A percentile compares a stretch with the other conserved stretches of the same genome.
Conservation (phyloP, 2,888 invertebrate genomes). For the Caenorhabditis wallacei region DNA sequence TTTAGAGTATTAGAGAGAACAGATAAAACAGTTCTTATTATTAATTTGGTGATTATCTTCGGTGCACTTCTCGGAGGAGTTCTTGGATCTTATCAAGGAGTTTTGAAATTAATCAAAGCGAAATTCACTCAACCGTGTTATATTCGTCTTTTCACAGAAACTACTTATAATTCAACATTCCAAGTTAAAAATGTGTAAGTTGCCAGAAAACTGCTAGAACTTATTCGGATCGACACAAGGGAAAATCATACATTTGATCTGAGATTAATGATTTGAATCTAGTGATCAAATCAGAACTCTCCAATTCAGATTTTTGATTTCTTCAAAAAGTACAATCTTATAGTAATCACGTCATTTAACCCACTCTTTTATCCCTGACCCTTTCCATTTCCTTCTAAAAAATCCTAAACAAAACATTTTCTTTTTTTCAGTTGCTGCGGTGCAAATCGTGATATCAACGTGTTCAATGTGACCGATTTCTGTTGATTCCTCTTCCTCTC, state of each 20-base stretch:
- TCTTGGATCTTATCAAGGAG: constrained; percentile 76
- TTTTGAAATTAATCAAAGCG: constrained; percentile 73
- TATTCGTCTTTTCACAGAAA: constrained; percentile 66
- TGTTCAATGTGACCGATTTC: constrained; percentile 65
- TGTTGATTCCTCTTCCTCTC: constrained; percentile 41
- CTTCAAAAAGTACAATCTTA: constrained; percentile 15
- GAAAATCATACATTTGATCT: too few relatives aligned
- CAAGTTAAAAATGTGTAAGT: constrained; percentile 67
- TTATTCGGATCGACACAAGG: too few relatives aligned
- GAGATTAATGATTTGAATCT: too few relatives aligned
- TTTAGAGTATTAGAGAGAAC: constrained; percentile 77
- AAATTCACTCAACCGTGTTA: constrained; percentile 79
- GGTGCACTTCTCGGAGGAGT: constrained; percentile 77
- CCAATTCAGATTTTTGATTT: neutral
- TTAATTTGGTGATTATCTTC: constrained; percentile 77
- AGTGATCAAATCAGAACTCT: neutral
- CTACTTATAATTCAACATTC: constrained; percentile 58
- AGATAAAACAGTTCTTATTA: constrained; percentile 71
- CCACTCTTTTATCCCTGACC: neutral
- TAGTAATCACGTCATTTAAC: constrained; percentile 8
- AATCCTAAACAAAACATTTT: neutral
- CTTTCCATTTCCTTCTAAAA: neutral
- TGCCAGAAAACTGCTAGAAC: too few relatives aligned
- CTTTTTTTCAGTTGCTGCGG: constrained; percentile 59
- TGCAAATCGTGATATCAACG: constrained; percentile 61